Base-by-base conservation (phyloP, 30 jellyfish, hydroid and myxozoan species). In the Sanderia malayensis region DNA sequence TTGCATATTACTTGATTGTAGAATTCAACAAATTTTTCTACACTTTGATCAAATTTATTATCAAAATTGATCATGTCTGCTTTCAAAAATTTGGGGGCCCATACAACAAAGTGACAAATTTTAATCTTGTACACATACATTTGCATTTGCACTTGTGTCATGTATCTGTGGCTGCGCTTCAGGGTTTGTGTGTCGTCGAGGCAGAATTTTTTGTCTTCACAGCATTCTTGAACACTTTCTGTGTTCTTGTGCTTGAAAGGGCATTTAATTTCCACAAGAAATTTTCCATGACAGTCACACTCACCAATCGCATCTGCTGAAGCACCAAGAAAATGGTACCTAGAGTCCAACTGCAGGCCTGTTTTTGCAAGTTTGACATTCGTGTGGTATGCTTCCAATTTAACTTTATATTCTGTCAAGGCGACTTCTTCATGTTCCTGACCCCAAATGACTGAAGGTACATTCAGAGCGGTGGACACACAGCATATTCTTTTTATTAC, bases 271-370 rank as follows among this genome's bases (percentile, higher is more conserved):
- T 73, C 85, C 1, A 73, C 61, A 2, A 73, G 61, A 46, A 73
- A 73, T 9, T 29, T 57, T 2, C 85, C 85, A 52, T 73, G 85
- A 61, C 79, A 73, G 0, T 73, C 75, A 73, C 78, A 73, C 24
- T 25, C 22, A 6, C 60, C 85, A 4, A 55, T n/a, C 2, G 79
- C 85, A 73, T 73, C 85, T 19, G 85, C 62, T 34, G 85, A 73
- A 23, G 85, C 85, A 29, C 85, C 85, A 73, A 73, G 79, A 22
- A 73, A 49, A 20, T 55, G 61, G 37, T 47, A 58, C 1, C 0
- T 30, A 11, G 3, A 4, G 53, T 73, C 41, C 2, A 73, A 47
- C 22, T n/a, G 27, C 18, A 73, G 55, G 27, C 85, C 85, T 18
- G 20, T 6, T 1, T 63, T 63, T 0, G 25, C 34, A 30, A 63